Percentiles rank a stretch among this genome's conserved stretches.
Evolutionary conservation across 2,888 invertebrate species (phyloP).

Genomic region (Magallana nippona): DNA sequence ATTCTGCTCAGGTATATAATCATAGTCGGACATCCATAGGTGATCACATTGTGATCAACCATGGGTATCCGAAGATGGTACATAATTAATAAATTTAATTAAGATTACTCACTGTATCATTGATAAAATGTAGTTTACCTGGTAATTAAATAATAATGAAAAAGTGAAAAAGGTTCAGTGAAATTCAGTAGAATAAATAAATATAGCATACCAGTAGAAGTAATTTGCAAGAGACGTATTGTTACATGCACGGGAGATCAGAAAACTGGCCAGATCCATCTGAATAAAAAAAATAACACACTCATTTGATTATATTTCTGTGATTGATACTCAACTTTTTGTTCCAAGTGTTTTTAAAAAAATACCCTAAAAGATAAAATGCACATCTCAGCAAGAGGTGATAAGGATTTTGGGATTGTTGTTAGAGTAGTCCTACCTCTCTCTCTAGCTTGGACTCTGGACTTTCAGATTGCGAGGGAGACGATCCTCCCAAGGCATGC

Average conservation of each 20-base stretch:
- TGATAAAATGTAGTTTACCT: no score
- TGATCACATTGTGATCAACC: no score
- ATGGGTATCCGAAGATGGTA: no score
- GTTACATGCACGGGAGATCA: constrained; percentile 92
- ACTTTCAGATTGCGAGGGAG: constrained; percentile 62
- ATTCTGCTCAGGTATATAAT: no score
- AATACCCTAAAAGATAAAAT: background rate
- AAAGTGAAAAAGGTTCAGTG: background rate
- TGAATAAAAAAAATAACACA: constrained; percentile 47
- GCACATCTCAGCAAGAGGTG: background rate
- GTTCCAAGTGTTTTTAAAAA: background rate
- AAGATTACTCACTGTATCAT: no score
- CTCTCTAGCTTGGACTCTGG: constrained; percentile 66
- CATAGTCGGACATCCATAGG: no score
- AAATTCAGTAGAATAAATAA: background rate
- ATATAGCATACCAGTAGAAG: constrained; percentile 91
- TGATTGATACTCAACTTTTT: no score
- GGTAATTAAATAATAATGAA: background rate
- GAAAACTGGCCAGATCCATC: constrained; percentile 91
- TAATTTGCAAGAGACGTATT: constrained; percentile 96
- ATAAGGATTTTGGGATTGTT: no score
- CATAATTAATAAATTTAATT: no score
- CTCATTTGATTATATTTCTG: no score
- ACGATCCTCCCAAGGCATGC: constrained; percentile 66
- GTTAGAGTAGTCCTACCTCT: constrained; percentile 56